phyloP scores from a whole-genome alignment of 2,113 vertebrate species.

The Sinocyclocheilus rhinocerous region DNA sequence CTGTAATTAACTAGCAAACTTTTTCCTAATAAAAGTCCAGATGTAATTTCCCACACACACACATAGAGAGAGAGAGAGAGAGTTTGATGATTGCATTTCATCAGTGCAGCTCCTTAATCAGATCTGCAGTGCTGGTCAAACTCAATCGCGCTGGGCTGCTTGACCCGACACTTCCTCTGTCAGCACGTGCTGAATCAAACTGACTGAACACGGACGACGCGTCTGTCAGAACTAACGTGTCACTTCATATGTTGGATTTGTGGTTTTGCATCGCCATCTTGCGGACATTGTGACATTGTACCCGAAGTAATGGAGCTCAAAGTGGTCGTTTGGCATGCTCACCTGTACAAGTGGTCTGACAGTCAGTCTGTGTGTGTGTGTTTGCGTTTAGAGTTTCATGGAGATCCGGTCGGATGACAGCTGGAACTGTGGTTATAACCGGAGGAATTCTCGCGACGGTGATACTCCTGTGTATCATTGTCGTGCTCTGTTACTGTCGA shows the following conservation, averaged over 20 bases:
- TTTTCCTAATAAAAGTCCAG: background rate
- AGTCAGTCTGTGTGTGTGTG: conserved; percentile 33
- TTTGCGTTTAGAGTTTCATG: conserved; percentile 87
- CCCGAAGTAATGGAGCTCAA: background rate
- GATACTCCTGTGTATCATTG: conserved; percentile 98
- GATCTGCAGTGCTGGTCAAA: conserved; percentile 70
- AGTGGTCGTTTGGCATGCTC: background rate
- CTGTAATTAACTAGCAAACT: background rate
- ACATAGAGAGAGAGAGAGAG: background rate
- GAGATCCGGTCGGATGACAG: conserved; percentile 99
- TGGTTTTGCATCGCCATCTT: background rate
- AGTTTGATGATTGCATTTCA: conserved; percentile 64
- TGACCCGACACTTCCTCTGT: conserved; percentile 52
- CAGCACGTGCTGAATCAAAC: conserved; percentile 49
- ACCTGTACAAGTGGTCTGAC: background rate
- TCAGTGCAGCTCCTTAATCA: conserved; percentile 71
- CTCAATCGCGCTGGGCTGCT: conserved; percentile 53
- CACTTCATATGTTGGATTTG: background rate
- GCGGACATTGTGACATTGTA: background rate
- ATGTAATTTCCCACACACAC: conserved; percentile 17
- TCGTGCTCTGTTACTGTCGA: conserved; percentile 98
- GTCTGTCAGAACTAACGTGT: background rate
- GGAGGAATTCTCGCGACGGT: conserved; percentile 98
- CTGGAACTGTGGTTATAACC: conserved; percentile 99
- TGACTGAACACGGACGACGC: background rate